Evolutionary conservation across 1,140 invertebrate species (phyloP), one percentile per base, ranked within the genome.

Genomic region (Hydropsyche tenuis): DNA sequence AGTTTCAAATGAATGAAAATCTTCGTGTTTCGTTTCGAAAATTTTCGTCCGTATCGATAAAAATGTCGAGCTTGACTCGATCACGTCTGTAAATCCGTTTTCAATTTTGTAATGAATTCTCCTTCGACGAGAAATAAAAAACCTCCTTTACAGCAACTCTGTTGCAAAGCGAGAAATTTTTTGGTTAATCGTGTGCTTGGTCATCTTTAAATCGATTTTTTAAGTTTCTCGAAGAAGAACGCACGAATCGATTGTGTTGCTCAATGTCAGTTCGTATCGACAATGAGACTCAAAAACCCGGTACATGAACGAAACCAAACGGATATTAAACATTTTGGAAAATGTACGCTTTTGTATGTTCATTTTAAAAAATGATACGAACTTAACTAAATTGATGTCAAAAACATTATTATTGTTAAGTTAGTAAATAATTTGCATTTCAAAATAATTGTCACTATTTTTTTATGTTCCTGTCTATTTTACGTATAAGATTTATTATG

Each of bases 161-260:
- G 56, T 60, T 60, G 56, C 56, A 60, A 60, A 60, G 56, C 56
- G 56, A 60, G 56, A 60, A 60, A 60, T 60, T 60, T 60, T 60
- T 60, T 60, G 23, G 56, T 60, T 60, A 60, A 60, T 60, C 56
- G 56, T 60, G 56, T 60, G 56, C 56, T 60, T 60, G 56, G 56
- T 60, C 56, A 60, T 60, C 56, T 60, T 60, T 60, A 60, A 60
- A 60, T 60, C 56, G 56, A 60, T 60, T 60, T 60, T 60, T 60
- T 60, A 60, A 60, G 56, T 60, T 60, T 60, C 56, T 25, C 25
- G 56, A 60, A 25, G 56, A 60, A 14, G 56, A 60, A 60, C 56
- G 56, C 56, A 60, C 56, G 56, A 60, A 60, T 60, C 56, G 56
- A 60, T 60, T 60, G 56, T 60, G 56, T 60, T 60, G 56, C 56